Evolutionary conservation across 92 coral and sea anemone species (phyloP).

Genomic region (Paragorgia papillata): DNA sequence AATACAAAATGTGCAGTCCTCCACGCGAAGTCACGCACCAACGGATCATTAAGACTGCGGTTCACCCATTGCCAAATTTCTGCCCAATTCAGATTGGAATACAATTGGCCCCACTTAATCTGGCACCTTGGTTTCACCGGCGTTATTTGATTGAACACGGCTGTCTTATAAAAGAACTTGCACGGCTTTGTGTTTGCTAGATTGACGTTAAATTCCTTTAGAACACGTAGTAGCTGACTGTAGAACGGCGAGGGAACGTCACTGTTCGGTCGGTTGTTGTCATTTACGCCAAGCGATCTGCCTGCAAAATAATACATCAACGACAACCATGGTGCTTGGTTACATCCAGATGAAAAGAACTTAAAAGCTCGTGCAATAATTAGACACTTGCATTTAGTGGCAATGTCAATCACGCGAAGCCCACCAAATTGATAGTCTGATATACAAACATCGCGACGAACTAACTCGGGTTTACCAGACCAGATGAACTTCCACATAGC

Average conservation of each 20-base stretch:
- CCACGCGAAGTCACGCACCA: conserved; percentile 24
- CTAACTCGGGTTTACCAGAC: conserved; percentile 17
- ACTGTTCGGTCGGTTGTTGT: neutral
- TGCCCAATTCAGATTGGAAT: conserved; percentile 8
- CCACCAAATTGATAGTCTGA: neutral
- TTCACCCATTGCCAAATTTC: conserved; percentile 18
- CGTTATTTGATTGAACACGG: neutral
- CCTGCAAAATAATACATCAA: neutral
- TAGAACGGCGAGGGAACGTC: conserved; percentile 1
- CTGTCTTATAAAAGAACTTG: neutral
- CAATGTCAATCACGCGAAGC: neutral
- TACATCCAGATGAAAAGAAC: neutral
- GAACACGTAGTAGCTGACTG: neutral
- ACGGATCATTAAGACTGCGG: conserved; percentile 10
- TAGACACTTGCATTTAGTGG: neutral
- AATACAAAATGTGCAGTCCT: conserved; percentile 45
- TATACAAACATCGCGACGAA: neutral
- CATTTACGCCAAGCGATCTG: neutral
- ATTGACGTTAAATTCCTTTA: neutral
- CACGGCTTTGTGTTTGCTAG: neutral
- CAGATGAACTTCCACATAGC: conserved; percentile 21
- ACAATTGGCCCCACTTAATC: neutral
- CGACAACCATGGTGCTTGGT: neutral
- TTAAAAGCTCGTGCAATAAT: neutral
- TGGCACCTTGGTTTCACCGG: neutral